Conservation (phyloP, 2,797 vertebrate species). For the Babyrousa celebensis region DNA sequence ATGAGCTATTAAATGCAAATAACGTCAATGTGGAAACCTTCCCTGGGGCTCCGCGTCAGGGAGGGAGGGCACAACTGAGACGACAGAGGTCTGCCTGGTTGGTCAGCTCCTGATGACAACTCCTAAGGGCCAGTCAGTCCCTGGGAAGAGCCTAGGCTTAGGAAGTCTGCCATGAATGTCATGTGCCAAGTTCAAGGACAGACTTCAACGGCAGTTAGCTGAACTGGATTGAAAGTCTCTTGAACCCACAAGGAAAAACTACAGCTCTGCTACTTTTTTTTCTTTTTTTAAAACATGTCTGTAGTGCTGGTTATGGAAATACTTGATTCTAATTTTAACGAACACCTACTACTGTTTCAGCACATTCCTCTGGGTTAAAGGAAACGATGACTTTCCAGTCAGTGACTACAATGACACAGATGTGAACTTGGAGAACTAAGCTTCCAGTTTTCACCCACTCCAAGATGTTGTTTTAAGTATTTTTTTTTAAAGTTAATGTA, state of each 20-base stretch:
- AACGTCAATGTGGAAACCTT: background rate
- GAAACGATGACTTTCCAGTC: conserved; percentile 77
- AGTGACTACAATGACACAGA: conserved; percentile 72
- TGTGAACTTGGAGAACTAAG: conserved; percentile 65
- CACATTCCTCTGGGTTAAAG: conserved; percentile 80
- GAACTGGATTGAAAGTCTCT: conserved; percentile 51
- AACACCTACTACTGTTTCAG: conserved; percentile 83
- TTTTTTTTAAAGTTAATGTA: background rate
- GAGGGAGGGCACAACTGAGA: background rate
- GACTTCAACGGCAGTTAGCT: background rate
- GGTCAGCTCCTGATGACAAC: background rate
- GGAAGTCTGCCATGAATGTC: background rate
- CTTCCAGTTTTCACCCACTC: conserved; percentile 65
- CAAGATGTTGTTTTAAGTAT: conserved; percentile 10
- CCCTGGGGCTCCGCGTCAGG: background rate
- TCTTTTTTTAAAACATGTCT: conserved; percentile 51
- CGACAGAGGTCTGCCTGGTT: background rate
- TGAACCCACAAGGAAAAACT: conserved; percentile 59
- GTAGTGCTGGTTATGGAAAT: conserved; percentile 72
- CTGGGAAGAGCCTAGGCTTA: background rate
- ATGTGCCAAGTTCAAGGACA: conserved; percentile 38
- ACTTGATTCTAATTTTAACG: conserved; percentile 84
- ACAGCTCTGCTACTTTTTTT: conserved; percentile 41
- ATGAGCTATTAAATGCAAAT: conserved; percentile 40
- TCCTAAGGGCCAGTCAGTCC: background rate